These are phyloP conservation scores for Leptodactylus fallax DNA, from an alignment of 2,797 vertebrate genomes.

Conservation along the genomic window DNA sequence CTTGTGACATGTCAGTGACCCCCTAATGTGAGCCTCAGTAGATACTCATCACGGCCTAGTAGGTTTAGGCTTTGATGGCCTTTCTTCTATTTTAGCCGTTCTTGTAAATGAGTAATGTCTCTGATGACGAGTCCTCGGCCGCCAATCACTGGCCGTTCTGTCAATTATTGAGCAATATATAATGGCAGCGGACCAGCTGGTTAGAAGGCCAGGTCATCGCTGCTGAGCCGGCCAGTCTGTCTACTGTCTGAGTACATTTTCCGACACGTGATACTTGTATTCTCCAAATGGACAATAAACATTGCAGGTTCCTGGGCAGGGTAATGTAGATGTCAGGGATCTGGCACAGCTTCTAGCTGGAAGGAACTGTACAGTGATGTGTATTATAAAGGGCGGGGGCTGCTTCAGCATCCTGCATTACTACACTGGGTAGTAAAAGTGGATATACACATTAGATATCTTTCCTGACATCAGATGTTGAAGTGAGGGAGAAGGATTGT, in stretches of 20 bases:
- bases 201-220: background rate
- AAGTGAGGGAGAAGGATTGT: no score
- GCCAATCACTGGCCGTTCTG: background rate
- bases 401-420: no score
- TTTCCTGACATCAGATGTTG: no score
- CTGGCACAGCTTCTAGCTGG: no score
- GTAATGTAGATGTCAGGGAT: background rate
- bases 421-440: no score
- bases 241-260: background rate
- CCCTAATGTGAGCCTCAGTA: background rate
- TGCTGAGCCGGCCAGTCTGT: background rate
- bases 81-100: background rate
- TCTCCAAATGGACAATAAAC: background rate
- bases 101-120: background rate
- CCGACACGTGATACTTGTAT: background rate
- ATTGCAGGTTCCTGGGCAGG: background rate
- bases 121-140: background rate
- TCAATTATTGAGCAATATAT: constrained; percentile 8
- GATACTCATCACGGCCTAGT: background rate
- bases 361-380: no score
- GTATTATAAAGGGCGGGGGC: no score
- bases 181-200: background rate
- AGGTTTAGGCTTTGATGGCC: background rate
- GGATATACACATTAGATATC: no score
- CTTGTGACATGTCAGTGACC: background rate